Evolutionary conservation across 1,140 invertebrate species (phyloP), one percentile per base, ranked within the genome.

Genomic region (Caerostris darwini): DNA sequence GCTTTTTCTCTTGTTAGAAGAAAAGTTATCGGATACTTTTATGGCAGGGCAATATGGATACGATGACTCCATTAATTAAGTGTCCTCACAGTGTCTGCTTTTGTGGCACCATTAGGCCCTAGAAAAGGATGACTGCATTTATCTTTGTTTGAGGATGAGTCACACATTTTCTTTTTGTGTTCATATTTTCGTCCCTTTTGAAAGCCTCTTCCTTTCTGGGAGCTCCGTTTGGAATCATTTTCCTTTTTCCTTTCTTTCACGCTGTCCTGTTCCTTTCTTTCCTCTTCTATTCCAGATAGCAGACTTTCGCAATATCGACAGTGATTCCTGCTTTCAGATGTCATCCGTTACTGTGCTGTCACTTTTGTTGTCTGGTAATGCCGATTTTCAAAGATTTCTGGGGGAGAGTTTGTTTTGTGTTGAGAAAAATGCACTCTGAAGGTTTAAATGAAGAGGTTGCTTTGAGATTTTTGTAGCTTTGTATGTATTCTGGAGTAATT

Each of bases 141-240:
- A 77, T 77, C 71, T 77, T 77, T 77, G 71, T 77, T 77, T 77
- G 71, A 77, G 71, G 71, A 50, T 77, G 71, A 77, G 71, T 77
- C 71, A 77, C 71, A 50, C 71, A 77, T 7, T 77, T 77, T 77
- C 50, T 34, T 34, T 77, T 77, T 77, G 12, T 77, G 10, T 19
- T 19, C 67, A n/a, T n/a, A 64, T 64, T 64, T 64, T 64, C 12
- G 61, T 64, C 12, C 3, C 17, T 17, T 64, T 64, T 69, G 34
- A 77, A 77, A 77, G 71, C 71, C 17, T 64, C 17, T 17, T 19
- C 71, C 10, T 14, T 77, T 4, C 71, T 77, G 50, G 7, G 53
- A 34, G 50, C 71, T 64, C 34, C 17, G 59, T 17, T 77, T 77
- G 53, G 71, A 77, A 77, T 77, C 71, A 77, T 77, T 77, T 50